Evolutionary conservation across 2,888 invertebrate genomes (phyloP), one percentile per base, ranked within the genome.

Genomic region (Deroplatys truncata): DNA sequence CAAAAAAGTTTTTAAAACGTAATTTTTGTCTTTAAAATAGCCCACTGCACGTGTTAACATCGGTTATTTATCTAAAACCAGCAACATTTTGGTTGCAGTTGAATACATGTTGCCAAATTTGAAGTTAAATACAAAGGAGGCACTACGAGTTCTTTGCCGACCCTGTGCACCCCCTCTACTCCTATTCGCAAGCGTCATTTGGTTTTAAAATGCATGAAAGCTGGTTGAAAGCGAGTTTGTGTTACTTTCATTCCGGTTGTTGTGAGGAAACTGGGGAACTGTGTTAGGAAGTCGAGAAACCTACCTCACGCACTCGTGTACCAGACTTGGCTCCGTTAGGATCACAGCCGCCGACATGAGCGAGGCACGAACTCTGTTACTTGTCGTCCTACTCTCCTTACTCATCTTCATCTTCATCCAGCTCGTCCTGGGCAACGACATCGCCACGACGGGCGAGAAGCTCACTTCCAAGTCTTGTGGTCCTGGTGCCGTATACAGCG

Each of bases 341-440:
- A 72, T 72, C 56, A 72, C 56, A 25, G 20, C 88, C 29, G n/a
- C 49, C 35, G 49, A 31, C 29, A 87, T 87, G 87, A 87, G 83
- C 83, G 87, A 87, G 43, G 35, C 43, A 15, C 87, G 87, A 13
- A 83, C 43, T 28, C 72, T 91, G 72, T 85, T 92, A 82, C 89
- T 91, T 15, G 92, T 92, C 15, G 91, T 92, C 85, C 87, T 92
- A 56, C 90, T 92, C 49, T 92, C 92, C 49, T 89, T 92, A 56
- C 89, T 91, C 84, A 91, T 92, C 31, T 92, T 92, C 89, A 90
- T 92, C 84, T 92, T 92, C 91, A 91, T 92, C 91, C 92, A 92
- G 89, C 92, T 91, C 91, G 92, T 92, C 84, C 90, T 92, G 82
- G 92, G 31, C 84, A 88, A 31, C 85, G 85, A 84, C 25, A 82